Evolutionary conservation across 92 coral and sea anemone genomes (phyloP).

Genomic region (Porites cylindrica): DNA sequence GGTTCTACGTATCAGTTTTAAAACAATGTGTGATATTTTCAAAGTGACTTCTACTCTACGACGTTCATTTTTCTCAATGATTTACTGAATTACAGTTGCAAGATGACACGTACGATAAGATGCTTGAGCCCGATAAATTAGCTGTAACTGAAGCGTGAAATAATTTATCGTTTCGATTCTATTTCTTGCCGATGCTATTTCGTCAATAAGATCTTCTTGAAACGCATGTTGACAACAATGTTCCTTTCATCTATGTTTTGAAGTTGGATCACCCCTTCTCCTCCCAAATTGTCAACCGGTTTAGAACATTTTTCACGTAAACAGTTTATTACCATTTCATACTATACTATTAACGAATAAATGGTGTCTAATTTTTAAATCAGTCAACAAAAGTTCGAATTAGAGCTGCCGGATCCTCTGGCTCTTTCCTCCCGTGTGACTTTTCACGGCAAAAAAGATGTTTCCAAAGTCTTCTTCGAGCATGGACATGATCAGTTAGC

Average conservation of each 20-base stretch:
- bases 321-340: background rate
- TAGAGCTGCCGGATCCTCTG: too few relatives aligned
- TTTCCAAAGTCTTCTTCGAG: background rate
- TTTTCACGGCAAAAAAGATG: background rate
- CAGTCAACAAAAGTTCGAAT: background rate
- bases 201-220: background rate
- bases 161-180: background rate
- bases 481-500: background rate
- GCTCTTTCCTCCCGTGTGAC: background rate
- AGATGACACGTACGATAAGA: conserved; percentile 39
- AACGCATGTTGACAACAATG: background rate
- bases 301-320: background rate
- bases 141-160: background rate
- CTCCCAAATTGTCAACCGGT: too few relatives aligned
- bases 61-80: background rate
- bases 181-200: conserved; percentile 5
- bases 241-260: conserved; percentile 15
- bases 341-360: background rate
- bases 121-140: conserved; percentile 4
- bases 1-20: background rate
- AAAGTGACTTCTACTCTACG: background rate
- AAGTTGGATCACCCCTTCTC: background rate
- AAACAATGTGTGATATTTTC: too few relatives aligned
- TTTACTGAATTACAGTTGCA: conserved; percentile 6
- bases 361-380: background rate